Evolutionary conservation across 2,113 vertebrate genomes (phyloP), one percentile per base, ranked within the genome.

Genomic region (Amazona vittata): DNA sequence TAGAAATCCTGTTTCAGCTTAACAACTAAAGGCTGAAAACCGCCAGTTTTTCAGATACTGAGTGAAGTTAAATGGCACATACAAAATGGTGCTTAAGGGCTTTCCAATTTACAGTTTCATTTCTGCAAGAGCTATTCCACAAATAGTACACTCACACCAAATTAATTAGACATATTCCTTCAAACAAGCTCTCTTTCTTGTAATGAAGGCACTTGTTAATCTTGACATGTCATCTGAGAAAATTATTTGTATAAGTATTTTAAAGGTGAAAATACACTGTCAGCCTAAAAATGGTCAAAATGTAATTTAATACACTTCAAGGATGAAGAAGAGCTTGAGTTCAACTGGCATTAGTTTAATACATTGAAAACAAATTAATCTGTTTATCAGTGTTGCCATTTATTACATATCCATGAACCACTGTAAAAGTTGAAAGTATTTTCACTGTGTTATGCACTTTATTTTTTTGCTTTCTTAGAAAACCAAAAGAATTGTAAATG

Each of bases 381-480:
- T 76, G 25, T 93, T 62, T 74, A 63, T 80, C 46, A 44, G 12
- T 33, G 25, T 89, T 59, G 20, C 8, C 1, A 46, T 89, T 82
- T 93, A n/a, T 91, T 77, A 11, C 12, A 74, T 80, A n/a, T 11
- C 19, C 60, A 64, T 6, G 59, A 64, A 75, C 70, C 39, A 68
- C 33, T 89, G 60, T 87, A 75, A 71, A 93, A 68, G 6, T 91
- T 83, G n/a, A 89, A 96, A 92, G 76, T 50, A 74, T 75, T 52
- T 95, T 90, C 73, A 84, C 69, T 84, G 16, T 93, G 49, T 93
- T 84, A 86, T 39, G 86, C 86, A 94, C 83, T 92, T 95, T 96
- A 81, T 55, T 87, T 82, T 84, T 84, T 89, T 90, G 22, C 62
- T 55, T 94, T 89, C 83, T 78, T 75, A 31, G 19, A 81, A 89